Percentiles rank a stretch among this genome's conserved stretches.
Evolutionary conservation across 1,140 invertebrate genomes (phyloP).

Genomic region (Anoplolepis gracilipes): DNA sequence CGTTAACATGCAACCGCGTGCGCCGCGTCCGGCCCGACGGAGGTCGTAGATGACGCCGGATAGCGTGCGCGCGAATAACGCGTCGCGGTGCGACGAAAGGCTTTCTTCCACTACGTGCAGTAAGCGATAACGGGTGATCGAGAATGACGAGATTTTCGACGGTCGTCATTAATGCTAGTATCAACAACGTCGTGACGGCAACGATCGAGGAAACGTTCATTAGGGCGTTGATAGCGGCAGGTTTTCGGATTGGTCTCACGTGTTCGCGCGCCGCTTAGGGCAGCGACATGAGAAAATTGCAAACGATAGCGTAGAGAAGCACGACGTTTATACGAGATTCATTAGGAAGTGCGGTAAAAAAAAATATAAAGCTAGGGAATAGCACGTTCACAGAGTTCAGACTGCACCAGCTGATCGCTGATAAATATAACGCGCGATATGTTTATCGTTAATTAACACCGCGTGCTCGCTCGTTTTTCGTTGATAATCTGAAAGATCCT

Average conservation of each 20-base stretch:
- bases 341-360: neutral
- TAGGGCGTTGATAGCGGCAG: neutral
- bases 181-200: neutral
- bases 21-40: constrained; percentile 39
- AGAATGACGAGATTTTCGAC: constrained; percentile 11
- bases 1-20: constrained; percentile 63
- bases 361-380: neutral
- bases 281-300: constrained; percentile 16
- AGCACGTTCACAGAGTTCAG: neutral
- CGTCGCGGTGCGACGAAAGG: constrained; percentile 30
- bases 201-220: neutral
- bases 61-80: constrained; percentile 34
- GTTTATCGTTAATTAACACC: constrained; percentile 41
- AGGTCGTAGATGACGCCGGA: constrained; percentile 41
- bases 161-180: neutral
- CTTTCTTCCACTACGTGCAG: constrained; percentile 7
- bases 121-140: constrained; percentile 28
- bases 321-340: neutral
- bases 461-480: neutral
- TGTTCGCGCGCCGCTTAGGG: constrained; percentile 31
- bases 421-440: constrained; percentile 61
- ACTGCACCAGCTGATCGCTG: constrained; percentile 64
- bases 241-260: constrained; percentile 23
- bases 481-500: neutral
- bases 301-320: neutral